Evolutionary conservation across 1,140 invertebrate genomes (phyloP), one percentile per base, ranked within the genome.

Genomic region (Drosophila willistoni): DNA sequence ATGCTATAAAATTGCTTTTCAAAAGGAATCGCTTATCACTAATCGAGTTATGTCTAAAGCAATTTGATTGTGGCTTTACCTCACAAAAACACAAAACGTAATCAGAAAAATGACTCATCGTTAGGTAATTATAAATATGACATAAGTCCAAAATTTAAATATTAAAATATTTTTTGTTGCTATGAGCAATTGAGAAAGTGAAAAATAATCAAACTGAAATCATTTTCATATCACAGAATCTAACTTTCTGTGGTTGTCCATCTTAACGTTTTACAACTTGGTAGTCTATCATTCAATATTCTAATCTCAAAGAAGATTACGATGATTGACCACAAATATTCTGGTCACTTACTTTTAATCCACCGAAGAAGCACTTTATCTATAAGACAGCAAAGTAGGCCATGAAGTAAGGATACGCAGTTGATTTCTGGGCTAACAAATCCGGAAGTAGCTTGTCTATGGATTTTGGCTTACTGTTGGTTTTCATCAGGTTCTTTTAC

Each of bases 381-480:
- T 51, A 19, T 51, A 10, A 14, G 19, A 51, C 10, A 12, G 2
- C 3, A 22, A 51, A 22, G 44, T 51, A 51, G 44, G 17, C 44
- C 42, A 17, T 14, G 42, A 1, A 14, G 6, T 47, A 9, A 19
- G 2, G 14, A 9, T 7, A 17, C 7, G 7, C 14, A 17, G 14
- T 68, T 57, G 55, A 77, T 77, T 77, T 57, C 47, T 73, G 41
- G 54, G 62, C 57, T 63, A 47, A 59, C 47, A 33, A 51, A 39
- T 39, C 68, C 74, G 74, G 73, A 77, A 77, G 56, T 62, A 33
- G 64, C 63, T 68, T 64, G 10, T 80, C 82, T 73, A 81, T 86
- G 78, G 72, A 86, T 78, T 81, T 73, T 61, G 64, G 55, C 79
- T 69, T 22, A 22, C 44, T 79, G 76, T 70, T 79, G 79, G 72